Conservation (phyloP, 2,113 vertebrate species). For the Castor canadensis region DNA sequence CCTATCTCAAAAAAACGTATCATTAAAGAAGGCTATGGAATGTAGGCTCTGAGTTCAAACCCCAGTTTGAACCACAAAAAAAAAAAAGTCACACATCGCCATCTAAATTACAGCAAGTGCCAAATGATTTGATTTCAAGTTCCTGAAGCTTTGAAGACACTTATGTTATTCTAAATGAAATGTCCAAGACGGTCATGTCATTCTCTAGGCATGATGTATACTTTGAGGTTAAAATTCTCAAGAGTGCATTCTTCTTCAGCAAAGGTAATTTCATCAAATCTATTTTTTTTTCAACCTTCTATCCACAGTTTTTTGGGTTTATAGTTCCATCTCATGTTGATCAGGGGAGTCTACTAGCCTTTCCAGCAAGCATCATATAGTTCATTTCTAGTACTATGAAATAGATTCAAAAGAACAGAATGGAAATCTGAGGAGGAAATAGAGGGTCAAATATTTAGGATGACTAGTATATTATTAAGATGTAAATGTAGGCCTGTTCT, state of each 20-base stretch:
- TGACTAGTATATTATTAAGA: neutral
- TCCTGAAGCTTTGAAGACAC: neutral
- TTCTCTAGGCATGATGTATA: neutral
- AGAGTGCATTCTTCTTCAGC: neutral
- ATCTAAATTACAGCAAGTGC: neutral
- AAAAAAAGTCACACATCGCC: neutral
- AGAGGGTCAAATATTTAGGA: neutral
- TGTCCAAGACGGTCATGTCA: neutral
- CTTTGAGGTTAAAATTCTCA: neutral
- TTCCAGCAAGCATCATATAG: neutral
- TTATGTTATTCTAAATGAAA: neutral
- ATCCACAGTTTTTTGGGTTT: neutral
- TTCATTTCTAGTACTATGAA: neutral
- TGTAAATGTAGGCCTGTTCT: neutral
- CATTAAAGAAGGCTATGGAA: neutral
- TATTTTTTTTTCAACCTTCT: neutral
- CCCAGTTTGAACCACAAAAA: too few species aligned
- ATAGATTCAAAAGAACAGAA: neutral
- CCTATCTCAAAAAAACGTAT: too few species aligned
- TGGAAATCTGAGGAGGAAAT: neutral
- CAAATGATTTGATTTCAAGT: neutral
- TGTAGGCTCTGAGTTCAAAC: neutral
- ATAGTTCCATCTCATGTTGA: neutral
- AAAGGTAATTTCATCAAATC: neutral
- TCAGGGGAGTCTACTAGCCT: neutral